Evolutionary conservation across 1,140 invertebrate species (phyloP).

Genomic region (Drosophila azteca): DNA sequence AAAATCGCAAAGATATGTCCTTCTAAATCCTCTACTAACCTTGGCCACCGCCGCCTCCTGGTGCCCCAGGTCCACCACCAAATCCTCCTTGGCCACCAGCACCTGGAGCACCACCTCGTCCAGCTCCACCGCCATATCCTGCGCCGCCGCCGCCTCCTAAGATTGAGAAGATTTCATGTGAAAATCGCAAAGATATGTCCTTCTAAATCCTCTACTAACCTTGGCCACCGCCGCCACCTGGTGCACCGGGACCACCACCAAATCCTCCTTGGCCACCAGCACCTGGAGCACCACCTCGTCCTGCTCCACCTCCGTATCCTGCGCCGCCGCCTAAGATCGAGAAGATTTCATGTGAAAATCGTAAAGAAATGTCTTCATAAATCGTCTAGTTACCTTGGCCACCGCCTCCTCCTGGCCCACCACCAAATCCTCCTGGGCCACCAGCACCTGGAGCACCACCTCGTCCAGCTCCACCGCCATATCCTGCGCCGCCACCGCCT

Average conservation of each 20-base stretch:
- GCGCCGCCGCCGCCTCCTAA: too few species aligned
- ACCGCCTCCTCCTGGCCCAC: slow-evolving; percentile 18
- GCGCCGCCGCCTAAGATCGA: too few species aligned
- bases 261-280: slow-evolving; percentile 32
- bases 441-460: slow-evolving; percentile 46
- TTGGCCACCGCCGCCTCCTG: too few species aligned
- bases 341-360: too few species aligned
- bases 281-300: slow-evolving; percentile 46
- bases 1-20: too few species aligned
- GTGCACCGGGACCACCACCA: slow-evolving; percentile 35
- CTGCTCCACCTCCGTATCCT: slow-evolving; percentile 1
- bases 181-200: too few species aligned
- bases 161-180: too few species aligned
- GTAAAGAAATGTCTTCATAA: too few species aligned
- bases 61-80: slow-evolving; percentile 25
- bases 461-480: slow-evolving; percentile 56
- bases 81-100: slow-evolving; percentile 32
- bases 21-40: too few species aligned
- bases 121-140: slow-evolving; percentile 5
- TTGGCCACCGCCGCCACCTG: slow-evolving; percentile 25
- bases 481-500: slow-evolving; percentile 69
- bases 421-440: slow-evolving; percentile 12
- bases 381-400: slow-evolving; percentile 10
- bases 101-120: slow-evolving; percentile 46
- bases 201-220: background rate